A percentile compares a stretch with the other conserved stretches of the same genome.
These are phyloP conservation scores for Oreocharis arfaki DNA, from an alignment of 2,113 vertebrate genomes.

Conservation along the genomic window DNA sequence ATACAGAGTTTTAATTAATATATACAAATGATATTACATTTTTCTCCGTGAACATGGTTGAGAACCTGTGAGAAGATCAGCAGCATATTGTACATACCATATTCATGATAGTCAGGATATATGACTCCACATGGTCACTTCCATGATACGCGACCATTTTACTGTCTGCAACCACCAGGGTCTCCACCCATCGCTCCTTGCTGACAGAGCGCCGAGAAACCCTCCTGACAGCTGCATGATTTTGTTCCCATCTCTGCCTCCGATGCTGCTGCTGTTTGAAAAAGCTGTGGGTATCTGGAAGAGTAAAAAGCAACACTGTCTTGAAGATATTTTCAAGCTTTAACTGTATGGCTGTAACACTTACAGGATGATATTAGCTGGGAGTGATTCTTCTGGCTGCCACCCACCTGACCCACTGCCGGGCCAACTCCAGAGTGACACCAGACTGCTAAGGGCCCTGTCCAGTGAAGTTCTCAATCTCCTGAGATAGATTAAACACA, in stretches of 20 bases:
- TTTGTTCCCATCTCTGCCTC: conserved; percentile 77
- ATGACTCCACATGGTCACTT: conserved; percentile 89
- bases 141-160: conserved; percentile 96
- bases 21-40: background rate
- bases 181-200: conserved; percentile 95
- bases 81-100: conserved; percentile 78
- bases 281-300: conserved; percentile 74
- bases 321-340: background rate
- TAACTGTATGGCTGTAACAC: background rate
- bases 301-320: background rate
- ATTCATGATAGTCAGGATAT: conserved; percentile 98
- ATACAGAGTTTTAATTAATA: background rate
- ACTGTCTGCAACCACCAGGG: conserved; percentile 92
- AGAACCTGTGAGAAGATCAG: background rate
- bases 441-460: background rate
- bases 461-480: background rate
- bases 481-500: accelerated
- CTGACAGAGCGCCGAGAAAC: conserved; percentile 87
- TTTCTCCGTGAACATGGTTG: background rate
- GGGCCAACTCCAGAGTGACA: background rate
- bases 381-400: background rate
- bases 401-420: background rate
- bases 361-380: background rate
- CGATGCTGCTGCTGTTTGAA: conserved; percentile 66
- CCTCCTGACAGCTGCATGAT: conserved; percentile 40